Conservation (phyloP, 2,113 vertebrate genomes). For the Pangasianodon hypophthalmus region DNA sequence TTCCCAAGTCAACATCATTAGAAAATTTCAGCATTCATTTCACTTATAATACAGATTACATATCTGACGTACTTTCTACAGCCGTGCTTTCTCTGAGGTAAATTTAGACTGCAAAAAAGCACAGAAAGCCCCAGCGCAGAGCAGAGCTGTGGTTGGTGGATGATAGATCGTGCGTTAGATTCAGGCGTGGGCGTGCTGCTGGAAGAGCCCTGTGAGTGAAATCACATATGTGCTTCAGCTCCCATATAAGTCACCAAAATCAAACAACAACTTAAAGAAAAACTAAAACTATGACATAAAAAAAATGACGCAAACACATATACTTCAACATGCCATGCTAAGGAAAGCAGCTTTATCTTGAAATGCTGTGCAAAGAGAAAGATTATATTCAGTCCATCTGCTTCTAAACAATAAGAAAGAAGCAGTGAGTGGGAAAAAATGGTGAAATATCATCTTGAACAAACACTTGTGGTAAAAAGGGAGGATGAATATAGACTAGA, state of each 20-base stretch:
- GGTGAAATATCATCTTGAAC: background rate
- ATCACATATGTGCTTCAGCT: constrained; percentile 14
- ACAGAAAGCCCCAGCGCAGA: constrained; percentile 2
- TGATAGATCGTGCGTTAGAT: constrained; percentile 9
- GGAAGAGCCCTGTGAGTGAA: constrained; percentile 32
- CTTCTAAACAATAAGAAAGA: background rate
- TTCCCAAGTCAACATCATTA: background rate
- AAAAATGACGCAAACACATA: background rate
- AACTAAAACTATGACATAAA: background rate
- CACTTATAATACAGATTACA: background rate
- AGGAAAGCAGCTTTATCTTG: background rate
- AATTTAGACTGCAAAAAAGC: constrained; percentile 34
- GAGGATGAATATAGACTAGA: too few relatives aligned
- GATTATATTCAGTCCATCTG: background rate
- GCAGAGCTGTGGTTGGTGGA: constrained; percentile 17
- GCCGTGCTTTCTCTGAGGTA: constrained; percentile 17
- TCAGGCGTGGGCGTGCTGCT: constrained; percentile 28
- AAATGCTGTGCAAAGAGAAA: background rate
- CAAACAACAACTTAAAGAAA: background rate
- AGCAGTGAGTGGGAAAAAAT: background rate
- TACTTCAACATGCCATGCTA: background rate
- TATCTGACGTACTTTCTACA: background rate
- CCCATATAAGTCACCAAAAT: background rate
- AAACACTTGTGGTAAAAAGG: background rate
- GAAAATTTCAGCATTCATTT: constrained; percentile 4